Base-by-base conservation (phyloP, 2,888 invertebrate species). In the Scaptomyza caliginosa region DNA sequence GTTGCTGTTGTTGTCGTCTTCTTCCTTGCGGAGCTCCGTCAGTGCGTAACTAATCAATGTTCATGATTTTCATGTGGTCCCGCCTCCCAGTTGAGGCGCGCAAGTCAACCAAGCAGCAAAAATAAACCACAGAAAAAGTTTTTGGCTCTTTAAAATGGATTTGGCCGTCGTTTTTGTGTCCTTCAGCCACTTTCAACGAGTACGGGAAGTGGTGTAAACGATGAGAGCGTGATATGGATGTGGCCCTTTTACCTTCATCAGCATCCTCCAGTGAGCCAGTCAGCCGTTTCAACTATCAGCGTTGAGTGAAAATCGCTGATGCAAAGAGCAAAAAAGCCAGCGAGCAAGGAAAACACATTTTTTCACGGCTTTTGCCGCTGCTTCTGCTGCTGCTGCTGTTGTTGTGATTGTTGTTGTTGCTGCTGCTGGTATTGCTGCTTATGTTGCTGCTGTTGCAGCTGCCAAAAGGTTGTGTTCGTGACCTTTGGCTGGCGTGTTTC, bases 401-500 rank as follows among this genome's bases (percentile, higher is more conserved):
- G 16, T 43, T 42, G 54, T 17, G 55, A 30, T 3, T 66, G 38
- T 6, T 56, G 54, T 46, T 54, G 77, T 45, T 59, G 67, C 58
- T 75, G 76, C 80, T 82, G 77, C 66, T 46, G 30, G 21, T 21
- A 5, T 8, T 30, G 4, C 6, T 32, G 19, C 13, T 30, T n/a
- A 26, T 34, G 40, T 26, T 21, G 26, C 17, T 50, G 52, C 55
- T 56, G 77, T 46, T 64, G 66, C 66, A 78, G 83, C 80, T 79
- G 70, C 80, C 80, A 83, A 81, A 86, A 81, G 86, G 80, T 82
- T 82, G 84, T 66, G 87, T 76, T 82, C 87, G 82, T 82, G 82
- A 86, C 87, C 82, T 82, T 82, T 82, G 82, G 70, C 78, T 55
- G 58, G 62, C 75, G 66, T 76, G 32, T 73, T 82, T 81, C 64